Base-by-base conservation (phyloP, 2,797 vertebrate species). In the Anguilla marmorata region DNA sequence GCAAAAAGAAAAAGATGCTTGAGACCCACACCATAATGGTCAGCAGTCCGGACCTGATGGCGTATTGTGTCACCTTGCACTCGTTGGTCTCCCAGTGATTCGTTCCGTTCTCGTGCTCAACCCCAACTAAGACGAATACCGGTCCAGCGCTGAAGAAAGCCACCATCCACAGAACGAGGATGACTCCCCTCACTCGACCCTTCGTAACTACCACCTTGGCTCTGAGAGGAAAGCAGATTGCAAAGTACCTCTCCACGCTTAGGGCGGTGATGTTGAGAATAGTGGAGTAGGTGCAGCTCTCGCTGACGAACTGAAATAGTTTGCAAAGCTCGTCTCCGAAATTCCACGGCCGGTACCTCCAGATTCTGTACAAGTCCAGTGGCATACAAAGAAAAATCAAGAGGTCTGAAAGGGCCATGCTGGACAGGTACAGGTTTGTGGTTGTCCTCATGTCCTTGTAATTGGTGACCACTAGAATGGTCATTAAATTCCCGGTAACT, bases 371-470 rank as follows among this genome's bases (percentile, higher is more conserved):
- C 52, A 99, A 96, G 93, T 99, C 99, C 69, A 99, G 95, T 0
- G 99, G 98, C 98, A 99, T 98, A 89, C 98, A 99, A 83, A 99
- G 94, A 90, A 99, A 99, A 91, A 99, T 99, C 66, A 99, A 95
- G 85, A 99, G 94, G 94, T 99, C 99, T 0, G 99, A 99, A 83
- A 99, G 97, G 5, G 98, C 98, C 99, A 99, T 99, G 94, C 98
- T 99, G 90, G 97, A 98, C 91, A 99, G 94, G 95, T 99, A 99
- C 84, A 99, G 94, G 94, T 99, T 99, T 88, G 98, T 99, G 89
- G 98, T 99, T 48, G 98, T 99, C 91, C 97, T 97, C 97, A 99
- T 97, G 93, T 98, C 97, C 88, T 97, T 96, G 94, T 97, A 99
- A 90, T 97, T 97, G 0, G 96, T 95, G 90, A 99, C 98, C 91